Percentiles rank a stretch among this genome's conserved stretches.
phyloP scores from a whole-genome alignment of 1,140 invertebrate genomes.

The Papilio xuthus region DNA sequence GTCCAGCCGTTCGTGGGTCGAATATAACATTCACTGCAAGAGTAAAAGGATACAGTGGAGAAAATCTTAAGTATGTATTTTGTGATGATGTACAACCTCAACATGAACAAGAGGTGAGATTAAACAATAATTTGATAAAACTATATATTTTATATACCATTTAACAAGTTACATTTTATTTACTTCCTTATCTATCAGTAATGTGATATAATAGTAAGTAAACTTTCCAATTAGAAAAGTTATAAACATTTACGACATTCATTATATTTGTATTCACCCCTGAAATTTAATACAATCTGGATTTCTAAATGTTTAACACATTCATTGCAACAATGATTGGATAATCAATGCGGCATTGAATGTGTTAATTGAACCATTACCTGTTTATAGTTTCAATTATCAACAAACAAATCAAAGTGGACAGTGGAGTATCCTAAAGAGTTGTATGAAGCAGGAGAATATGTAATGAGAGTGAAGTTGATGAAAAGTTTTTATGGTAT shows the following conservation, averaged over 20 bases:
- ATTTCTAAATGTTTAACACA: not conserved
- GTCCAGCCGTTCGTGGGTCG: conserved; percentile 85
- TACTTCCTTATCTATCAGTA: not conserved
- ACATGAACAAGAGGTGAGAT: conserved; percentile 79
- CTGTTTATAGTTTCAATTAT: conserved; percentile 60
- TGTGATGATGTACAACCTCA: conserved; percentile 82
- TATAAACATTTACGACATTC: not conserved
- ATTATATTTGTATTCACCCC: not conserved
- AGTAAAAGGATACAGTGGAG: conserved; percentile 73
- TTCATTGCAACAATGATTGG: not conserved
- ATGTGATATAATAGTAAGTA: not conserved
- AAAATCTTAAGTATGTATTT: conserved; percentile 66
- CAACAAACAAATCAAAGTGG: conserved; percentile 78
- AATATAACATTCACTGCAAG: conserved; percentile 85
- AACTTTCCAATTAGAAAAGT: no score
- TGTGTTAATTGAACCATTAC: not conserved
- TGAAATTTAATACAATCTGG: not conserved
- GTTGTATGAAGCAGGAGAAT: conserved; percentile 82
- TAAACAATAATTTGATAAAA: not conserved
- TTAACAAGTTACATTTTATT: no score
- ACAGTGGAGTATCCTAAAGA: conserved; percentile 82
- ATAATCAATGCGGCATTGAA: no score
- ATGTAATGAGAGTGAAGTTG: conserved; percentile 84
- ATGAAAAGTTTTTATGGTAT: conserved; percentile 66
- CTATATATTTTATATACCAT: no score